A percentile compares a stretch with the other conserved stretches of the same genome.
Conservation (phyloP, 2,797 vertebrate genomes). For the Sebastes taczanowskii region DNA sequence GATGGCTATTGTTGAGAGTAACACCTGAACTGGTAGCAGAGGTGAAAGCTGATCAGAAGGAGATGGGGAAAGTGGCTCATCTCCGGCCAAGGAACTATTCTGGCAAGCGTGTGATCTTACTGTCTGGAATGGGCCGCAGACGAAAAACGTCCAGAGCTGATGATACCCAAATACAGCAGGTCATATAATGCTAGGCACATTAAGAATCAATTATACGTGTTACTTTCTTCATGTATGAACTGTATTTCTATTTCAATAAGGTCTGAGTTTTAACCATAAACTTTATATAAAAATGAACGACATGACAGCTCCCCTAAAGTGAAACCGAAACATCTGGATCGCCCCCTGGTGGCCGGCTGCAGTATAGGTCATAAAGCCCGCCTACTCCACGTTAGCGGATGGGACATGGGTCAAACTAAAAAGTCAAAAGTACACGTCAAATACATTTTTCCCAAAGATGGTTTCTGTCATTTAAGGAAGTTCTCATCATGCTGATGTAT, state of each 20-base stretch:
- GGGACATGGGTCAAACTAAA: not conserved
- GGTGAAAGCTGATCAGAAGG: conserved; percentile 53
- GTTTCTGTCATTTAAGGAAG: too few species aligned
- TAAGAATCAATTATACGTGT: not conserved
- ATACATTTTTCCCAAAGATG: too few species aligned
- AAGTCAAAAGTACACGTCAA: not conserved
- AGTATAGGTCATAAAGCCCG: not conserved
- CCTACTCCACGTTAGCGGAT: too few species aligned
- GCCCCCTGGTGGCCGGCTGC: too few species aligned
- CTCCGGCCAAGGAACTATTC: conserved; percentile 34
- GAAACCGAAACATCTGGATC: too few species aligned
- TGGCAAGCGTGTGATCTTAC: conserved; percentile 21
- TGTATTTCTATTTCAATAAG: not conserved
- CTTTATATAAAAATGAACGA: rapidly evolving
- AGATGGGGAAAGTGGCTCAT: conserved; percentile 44
- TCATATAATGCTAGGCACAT: not conserved
- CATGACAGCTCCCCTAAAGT: not conserved
- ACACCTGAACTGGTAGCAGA: conserved; percentile 67
- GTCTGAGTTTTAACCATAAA: not conserved
- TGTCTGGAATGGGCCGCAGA: not conserved
- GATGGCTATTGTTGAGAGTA: conserved; percentile 72
- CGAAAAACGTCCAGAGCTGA: not conserved
- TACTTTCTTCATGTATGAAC: not conserved
- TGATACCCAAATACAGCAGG: not conserved
- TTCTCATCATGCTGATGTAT: not conserved